A percentile compares a stretch with the other conserved stretches of the same genome.
Evolutionary conservation across 2,113 vertebrate genomes (phyloP).

Genomic region (Pseudonaja textilis): DNA sequence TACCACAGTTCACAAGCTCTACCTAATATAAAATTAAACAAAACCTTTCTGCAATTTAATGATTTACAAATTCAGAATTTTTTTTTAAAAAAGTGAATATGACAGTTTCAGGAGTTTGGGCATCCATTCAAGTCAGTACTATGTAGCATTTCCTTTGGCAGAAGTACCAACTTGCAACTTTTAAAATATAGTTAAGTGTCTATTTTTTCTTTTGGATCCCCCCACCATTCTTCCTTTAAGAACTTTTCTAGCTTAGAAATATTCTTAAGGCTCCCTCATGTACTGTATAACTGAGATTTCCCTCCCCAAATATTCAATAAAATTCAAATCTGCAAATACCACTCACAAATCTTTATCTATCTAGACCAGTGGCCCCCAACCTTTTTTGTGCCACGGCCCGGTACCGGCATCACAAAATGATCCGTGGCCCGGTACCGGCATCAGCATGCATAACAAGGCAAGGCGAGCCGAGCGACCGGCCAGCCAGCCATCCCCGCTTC

Average conservation of each 20-base stretch:
- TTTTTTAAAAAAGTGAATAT: background rate
- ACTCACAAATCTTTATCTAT: background rate
- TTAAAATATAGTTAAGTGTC: background rate
- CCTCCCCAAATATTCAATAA: background rate
- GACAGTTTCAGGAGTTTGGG: background rate
- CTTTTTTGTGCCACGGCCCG: no score
- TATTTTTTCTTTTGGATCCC: background rate
- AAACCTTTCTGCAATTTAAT: background rate
- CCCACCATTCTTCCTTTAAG: background rate
- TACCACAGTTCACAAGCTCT: background rate
- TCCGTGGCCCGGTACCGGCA: no score
- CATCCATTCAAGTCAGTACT: background rate
- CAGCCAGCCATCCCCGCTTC: no score
- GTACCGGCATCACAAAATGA: no score
- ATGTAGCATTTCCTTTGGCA: background rate
- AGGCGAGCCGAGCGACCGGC: no score
- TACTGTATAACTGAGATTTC: background rate
- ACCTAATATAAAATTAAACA: background rate
- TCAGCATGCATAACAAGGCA: no score
- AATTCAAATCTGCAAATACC: background rate
- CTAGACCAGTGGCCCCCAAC: no score
- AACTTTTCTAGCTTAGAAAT: background rate
- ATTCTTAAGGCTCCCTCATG: background rate
- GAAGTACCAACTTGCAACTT: background rate
- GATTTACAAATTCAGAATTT: background rate